Percentiles rank a stretch among this genome's conserved stretches.
These are phyloP conservation scores for Corythaixoides concolor DNA, from an alignment of 2,113 vertebrate genomes.

Conservation along the genomic window DNA sequence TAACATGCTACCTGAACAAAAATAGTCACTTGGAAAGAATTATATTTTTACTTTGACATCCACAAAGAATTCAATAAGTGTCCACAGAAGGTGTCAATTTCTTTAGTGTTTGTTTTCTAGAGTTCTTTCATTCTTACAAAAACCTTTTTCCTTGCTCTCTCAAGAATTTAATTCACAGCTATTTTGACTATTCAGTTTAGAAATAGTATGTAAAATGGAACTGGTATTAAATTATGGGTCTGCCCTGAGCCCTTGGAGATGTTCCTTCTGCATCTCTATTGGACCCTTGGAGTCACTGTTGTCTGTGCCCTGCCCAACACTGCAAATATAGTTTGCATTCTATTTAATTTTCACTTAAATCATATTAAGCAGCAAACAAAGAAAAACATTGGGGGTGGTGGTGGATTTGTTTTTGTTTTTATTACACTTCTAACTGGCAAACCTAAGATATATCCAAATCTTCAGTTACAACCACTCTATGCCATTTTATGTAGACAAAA, in stretches of 20 bases:
- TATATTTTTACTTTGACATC: background rate
- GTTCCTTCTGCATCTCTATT: background rate
- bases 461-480: background rate
- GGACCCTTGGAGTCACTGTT: background rate
- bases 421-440: background rate
- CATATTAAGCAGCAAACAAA: accelerated
- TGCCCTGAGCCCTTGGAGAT: background rate
- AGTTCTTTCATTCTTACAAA: background rate
- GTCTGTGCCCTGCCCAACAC: background rate
- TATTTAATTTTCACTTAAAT: background rate
- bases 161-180: background rate
- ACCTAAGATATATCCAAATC: background rate
- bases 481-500: background rate
- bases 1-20: background rate
- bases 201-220: background rate
- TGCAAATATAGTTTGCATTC: background rate
- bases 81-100: background rate
- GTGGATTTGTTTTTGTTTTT: background rate
- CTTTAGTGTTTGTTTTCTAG: background rate
- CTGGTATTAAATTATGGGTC: background rate
- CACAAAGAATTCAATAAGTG: background rate
- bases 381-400: background rate
- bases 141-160: background rate
- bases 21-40: background rate
- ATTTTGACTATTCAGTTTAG: background rate